Evolutionary conservation across 2,888 invertebrate genomes (phyloP).

Genomic region (Megaustenia siamemsis): DNA sequence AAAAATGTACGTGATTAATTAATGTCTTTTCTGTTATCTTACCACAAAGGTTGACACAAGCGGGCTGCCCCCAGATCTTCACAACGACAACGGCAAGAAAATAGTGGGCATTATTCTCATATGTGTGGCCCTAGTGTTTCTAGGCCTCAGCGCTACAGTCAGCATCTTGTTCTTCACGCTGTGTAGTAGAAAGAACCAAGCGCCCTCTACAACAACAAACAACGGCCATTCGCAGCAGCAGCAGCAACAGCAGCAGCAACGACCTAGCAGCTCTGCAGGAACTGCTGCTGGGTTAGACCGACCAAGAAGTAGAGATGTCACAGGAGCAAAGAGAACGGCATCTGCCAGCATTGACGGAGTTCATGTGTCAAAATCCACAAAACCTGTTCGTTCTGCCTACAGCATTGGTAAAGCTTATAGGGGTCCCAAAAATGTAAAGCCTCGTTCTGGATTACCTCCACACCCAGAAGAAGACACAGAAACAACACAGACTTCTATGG

Average conservation of each 20-base stretch:
- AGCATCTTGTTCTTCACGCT: slow-evolving; percentile 66
- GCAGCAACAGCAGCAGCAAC: too few relatives aligned
- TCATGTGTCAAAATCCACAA: not conserved
- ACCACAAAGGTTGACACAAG: slow-evolving; percentile 62
- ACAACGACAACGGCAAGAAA: slow-evolving; percentile 70
- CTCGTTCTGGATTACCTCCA: slow-evolving; percentile 17
- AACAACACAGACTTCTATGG: slow-evolving; percentile 3
- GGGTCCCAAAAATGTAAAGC: not conserved
- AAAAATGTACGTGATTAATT: too few relatives aligned
- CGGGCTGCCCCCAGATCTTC: slow-evolving; percentile 69
- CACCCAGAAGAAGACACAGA: slow-evolving; percentile 53
- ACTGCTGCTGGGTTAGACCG: not conserved
- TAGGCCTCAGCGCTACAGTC: slow-evolving; percentile 68
- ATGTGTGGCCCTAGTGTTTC: slow-evolving; percentile 64
- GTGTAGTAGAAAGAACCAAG: slow-evolving; percentile 58
- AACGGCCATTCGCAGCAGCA: not conserved
- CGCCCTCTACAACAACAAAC: slow-evolving; percentile 32
- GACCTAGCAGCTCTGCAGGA: not conserved
- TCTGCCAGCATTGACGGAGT: not conserved
- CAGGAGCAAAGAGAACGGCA: not conserved
- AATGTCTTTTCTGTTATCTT: too few relatives aligned
- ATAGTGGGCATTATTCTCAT: slow-evolving; percentile 73
- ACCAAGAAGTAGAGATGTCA: not conserved
- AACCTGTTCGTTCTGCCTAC: not conserved
- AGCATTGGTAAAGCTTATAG: slow-evolving; percentile 27